Conservation (phyloP, 2,113 vertebrate genomes). For the Saguinus midas region DNA sequence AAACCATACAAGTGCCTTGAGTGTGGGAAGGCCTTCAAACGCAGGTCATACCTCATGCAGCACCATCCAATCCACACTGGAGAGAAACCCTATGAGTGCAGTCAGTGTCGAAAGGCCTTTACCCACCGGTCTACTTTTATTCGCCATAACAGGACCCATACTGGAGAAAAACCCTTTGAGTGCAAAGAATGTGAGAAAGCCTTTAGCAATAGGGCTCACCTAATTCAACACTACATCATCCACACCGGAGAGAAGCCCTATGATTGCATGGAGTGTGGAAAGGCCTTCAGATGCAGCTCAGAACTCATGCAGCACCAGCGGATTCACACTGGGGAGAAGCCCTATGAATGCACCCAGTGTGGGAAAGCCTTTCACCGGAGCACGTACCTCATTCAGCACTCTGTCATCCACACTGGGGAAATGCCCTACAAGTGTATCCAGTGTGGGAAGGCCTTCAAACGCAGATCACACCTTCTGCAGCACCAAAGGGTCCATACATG, state of each 20-base stretch:
- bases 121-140: slow-evolving; percentile 65
- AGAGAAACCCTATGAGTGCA: slow-evolving; percentile 51
- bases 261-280: slow-evolving; percentile 24
- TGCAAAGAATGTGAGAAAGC: slow-evolving; percentile 70
- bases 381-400: slow-evolving; percentile 57
- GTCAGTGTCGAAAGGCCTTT: slow-evolving; percentile 61
- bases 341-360: slow-evolving; percentile 42
- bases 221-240: slow-evolving; percentile 61
- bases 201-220: slow-evolving; percentile 62
- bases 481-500: slow-evolving; percentile 35
- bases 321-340: slow-evolving; percentile 59
- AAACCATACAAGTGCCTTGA: slow-evolving; percentile 26
- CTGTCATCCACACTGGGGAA: slow-evolving; percentile 38
- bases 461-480: slow-evolving; percentile 42
- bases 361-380: slow-evolving; percentile 70
- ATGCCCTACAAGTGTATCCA: background rate
- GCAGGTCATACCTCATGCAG: slow-evolving; percentile 58
- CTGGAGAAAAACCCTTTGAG: slow-evolving; percentile 67
- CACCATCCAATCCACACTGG: slow-evolving; percentile 49
- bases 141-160: slow-evolving; percentile 71
- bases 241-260: slow-evolving; percentile 61
- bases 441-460: slow-evolving; percentile 59
- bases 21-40: slow-evolving; percentile 73
- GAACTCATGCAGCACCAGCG: slow-evolving; percentile 58
- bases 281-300: slow-evolving; percentile 44